These are phyloP conservation scores for Corythaeola cristata DNA, from an alignment of 2,113 vertebrate species.

Conservation along the genomic window DNA sequence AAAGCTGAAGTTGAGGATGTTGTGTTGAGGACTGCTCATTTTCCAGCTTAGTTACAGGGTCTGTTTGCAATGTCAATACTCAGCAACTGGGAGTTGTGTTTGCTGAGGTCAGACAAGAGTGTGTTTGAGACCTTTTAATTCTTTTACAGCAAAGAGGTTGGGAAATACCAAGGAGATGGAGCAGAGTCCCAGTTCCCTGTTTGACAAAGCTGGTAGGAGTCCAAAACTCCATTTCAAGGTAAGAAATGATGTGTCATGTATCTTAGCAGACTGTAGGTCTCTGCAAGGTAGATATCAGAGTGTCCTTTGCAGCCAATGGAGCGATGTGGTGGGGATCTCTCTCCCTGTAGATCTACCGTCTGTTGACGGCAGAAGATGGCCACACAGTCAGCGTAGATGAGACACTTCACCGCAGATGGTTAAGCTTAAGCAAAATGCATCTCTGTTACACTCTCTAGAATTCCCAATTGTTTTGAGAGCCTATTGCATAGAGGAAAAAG, in stretches of 20 bases:
- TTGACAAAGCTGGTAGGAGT: background rate
- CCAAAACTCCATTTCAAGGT: background rate
- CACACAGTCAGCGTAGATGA: background rate
- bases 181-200: background rate
- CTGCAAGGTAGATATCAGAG: background rate
- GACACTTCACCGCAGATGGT: constrained; percentile 38
- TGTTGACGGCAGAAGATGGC: background rate
- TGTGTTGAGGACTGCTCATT: rapidly evolving
- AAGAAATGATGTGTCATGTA: background rate
- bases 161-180: background rate
- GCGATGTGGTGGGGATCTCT: background rate
- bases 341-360: background rate
- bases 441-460: background rate
- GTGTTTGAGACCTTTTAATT: background rate
- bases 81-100: background rate
- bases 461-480: constrained; percentile 14
- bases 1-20: rapidly evolving
- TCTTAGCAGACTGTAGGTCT: background rate
- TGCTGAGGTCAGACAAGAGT: background rate
- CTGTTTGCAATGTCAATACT: background rate
- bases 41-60: background rate
- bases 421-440: constrained; percentile 41
- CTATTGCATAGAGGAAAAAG: constrained; percentile 31
- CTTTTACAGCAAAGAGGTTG: background rate
- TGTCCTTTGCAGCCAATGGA: background rate